Evolutionary conservation across 2,888 invertebrate genomes (phyloP).

Genomic region (Drosophila maculinotata): DNA sequence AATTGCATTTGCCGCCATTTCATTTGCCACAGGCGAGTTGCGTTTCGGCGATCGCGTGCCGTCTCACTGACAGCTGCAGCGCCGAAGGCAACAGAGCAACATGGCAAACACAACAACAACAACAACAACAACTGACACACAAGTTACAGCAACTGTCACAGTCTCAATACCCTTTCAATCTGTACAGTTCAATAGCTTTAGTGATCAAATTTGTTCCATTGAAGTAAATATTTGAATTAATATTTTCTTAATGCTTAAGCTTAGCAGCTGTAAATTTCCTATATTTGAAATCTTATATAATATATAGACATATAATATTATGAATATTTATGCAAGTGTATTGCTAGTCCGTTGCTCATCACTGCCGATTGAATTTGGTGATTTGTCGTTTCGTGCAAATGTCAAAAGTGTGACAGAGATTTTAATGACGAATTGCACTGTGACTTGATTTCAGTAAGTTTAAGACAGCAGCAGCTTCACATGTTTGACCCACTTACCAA

Average conservation of each 20-base stretch:
- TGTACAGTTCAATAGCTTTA: background rate
- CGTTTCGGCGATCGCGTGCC: slow-evolving; percentile 61
- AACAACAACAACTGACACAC: slow-evolving; percentile 22
- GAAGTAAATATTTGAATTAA: too few species aligned
- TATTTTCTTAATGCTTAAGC: too few species aligned
- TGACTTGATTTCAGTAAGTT: slow-evolving; percentile 48
- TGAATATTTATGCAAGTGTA: background rate
- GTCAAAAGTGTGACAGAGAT: slow-evolving; percentile 69
- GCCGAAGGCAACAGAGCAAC: slow-evolving; percentile 2
- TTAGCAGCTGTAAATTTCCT: too few species aligned
- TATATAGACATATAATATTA: background rate
- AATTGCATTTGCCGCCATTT: slow-evolving; percentile 53
- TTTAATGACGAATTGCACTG: slow-evolving; percentile 51
- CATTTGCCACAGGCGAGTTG: slow-evolving; percentile 22
- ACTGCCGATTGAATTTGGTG: slow-evolving; percentile 18
- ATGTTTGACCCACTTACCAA: slow-evolving; percentile 50
- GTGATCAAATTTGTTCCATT: background rate
- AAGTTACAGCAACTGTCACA: slow-evolving; percentile 19
- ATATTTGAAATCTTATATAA: too few species aligned
- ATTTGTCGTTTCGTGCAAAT: slow-evolving; percentile 56
- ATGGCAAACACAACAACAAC: background rate
- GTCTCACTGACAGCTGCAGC: slow-evolving; percentile 42
- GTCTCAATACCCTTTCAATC: slow-evolving; percentile 22
- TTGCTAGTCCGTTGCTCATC: slow-evolving; percentile 6
- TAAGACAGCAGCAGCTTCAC: slow-evolving; percentile 15